phyloP scores from a whole-genome alignment of 2,113 vertebrate species.

The Corythoichthys haematopterus region DNA sequence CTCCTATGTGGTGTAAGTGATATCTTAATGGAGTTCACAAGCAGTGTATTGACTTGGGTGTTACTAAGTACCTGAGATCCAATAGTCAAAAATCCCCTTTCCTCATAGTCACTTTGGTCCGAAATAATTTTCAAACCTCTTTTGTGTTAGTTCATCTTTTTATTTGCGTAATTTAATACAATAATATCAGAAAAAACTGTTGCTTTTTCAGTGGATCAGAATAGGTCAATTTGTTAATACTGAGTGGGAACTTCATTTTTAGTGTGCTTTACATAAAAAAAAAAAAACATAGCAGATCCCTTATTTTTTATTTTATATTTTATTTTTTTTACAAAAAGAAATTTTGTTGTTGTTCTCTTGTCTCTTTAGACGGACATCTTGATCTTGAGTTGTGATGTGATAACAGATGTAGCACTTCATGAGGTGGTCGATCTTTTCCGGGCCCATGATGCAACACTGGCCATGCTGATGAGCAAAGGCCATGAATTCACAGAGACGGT shows the following conservation, averaged over 20 bases:
- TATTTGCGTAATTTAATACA: background rate
- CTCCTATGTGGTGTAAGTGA: constrained; percentile 8
- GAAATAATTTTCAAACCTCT: background rate
- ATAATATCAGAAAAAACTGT: background rate
- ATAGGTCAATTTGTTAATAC: background rate
- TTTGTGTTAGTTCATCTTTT: background rate
- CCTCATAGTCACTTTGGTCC: background rate
- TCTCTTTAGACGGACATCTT: constrained; percentile 84
- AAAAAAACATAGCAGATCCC: background rate
- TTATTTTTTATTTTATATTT: background rate
- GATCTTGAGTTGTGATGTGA: constrained; percentile 92
- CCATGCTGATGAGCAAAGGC: constrained; percentile 93
- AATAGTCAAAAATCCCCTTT: background rate
- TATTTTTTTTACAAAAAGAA: too few relatives aligned
- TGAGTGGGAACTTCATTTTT: background rate
- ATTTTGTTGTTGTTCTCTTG: background rate
- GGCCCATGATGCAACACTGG: constrained; percentile 87
- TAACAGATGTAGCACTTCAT: constrained; percentile 91
- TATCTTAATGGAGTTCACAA: constrained; percentile 22
- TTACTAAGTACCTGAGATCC: constrained; percentile 10
- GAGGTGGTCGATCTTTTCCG: constrained; percentile 96
- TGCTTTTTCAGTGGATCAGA: background rate
- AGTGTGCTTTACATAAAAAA: background rate
- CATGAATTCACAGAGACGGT: constrained; percentile 82
- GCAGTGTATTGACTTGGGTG: constrained; percentile 3